Base-by-base conservation (phyloP, 2,797 vertebrate genomes). In the Menidia menidia region DNA sequence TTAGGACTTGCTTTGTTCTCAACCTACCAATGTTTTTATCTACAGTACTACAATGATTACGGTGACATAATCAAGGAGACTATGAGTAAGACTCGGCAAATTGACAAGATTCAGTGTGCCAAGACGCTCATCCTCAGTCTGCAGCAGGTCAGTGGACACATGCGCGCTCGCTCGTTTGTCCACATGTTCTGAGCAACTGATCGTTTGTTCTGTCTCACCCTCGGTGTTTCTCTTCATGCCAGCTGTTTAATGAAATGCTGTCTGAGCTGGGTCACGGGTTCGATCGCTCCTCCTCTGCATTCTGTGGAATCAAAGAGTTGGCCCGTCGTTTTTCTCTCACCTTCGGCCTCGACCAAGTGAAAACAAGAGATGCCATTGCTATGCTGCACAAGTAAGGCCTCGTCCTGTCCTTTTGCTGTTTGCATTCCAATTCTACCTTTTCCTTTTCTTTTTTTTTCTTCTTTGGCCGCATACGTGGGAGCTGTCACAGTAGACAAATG, bases 31-130 rank as follows among this genome's bases (percentile, higher is more conserved):
- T 55, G 11, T 60, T 25, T 59, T 5, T 64, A 11, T 51, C 67
- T 75, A 25, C 77, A 99, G 98, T 99, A 99, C 95, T 99, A 99
- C 91, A 99, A 99, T 52, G 98, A 99, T 80, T 99, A 99, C 63
- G 98, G 98, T 42, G 98, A 99, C 89, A 99, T 99, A 87, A 99
- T 99, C 92, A 99, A 99, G 92, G 98, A 99, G 94, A 99, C 98
- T 0, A 99, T 99, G 97, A 99, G 97, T 91, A 99, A 99, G 94
- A 99, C 97, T 51, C 95, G 98, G 83, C 97, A 99, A 90, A 98
- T 98, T 65, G 97, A 99, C 90, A 99, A 99, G 93, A 99, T 99
- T 87, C 98, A 99, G 45, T 99, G 98, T 95, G 97, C 98, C 87
- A 99, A 99, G 93, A 99, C 98, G 0, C 96, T 99, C 87, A 99